Conservation (phyloP, 1,140 invertebrate genomes). For the Metaphire vulgaris region DNA sequence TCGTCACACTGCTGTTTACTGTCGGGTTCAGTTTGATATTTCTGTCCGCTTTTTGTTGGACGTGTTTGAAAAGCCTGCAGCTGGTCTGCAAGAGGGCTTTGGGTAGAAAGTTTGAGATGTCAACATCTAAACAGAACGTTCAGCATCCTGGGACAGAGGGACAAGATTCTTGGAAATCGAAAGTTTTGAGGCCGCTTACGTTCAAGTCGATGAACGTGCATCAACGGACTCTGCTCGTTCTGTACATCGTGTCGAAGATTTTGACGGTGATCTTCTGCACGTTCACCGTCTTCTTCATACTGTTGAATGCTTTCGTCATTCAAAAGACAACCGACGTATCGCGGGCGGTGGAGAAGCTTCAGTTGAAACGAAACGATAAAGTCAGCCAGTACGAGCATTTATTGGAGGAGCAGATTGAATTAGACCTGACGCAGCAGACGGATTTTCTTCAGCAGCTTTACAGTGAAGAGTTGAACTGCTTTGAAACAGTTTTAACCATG, state of each 20-base stretch:
- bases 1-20: neutral
- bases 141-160: neutral
- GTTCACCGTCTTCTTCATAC: neutral
- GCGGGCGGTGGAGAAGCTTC: neutral
- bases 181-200: neutral
- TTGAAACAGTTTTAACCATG: neutral
- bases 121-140: neutral
- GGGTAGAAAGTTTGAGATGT: neutral
- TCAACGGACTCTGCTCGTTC: neutral
- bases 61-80: neutral
- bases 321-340: neutral
- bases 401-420: neutral
- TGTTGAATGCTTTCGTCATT: neutral
- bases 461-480: neutral
- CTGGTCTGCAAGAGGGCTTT: neutral
- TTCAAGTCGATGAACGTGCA: neutral
- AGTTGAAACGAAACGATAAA: neutral
- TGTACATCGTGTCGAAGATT: neutral
- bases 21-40: neutral
- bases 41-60: neutral
- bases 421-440: neutral
- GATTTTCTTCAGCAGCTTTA: neutral
- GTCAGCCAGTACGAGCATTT: neutral
- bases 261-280: neutral
- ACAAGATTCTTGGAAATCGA: neutral